Evolutionary conservation across 2,113 vertebrate genomes (phyloP), one percentile per base, ranked within the genome.

Genomic region (Nibea coibor): DNA sequence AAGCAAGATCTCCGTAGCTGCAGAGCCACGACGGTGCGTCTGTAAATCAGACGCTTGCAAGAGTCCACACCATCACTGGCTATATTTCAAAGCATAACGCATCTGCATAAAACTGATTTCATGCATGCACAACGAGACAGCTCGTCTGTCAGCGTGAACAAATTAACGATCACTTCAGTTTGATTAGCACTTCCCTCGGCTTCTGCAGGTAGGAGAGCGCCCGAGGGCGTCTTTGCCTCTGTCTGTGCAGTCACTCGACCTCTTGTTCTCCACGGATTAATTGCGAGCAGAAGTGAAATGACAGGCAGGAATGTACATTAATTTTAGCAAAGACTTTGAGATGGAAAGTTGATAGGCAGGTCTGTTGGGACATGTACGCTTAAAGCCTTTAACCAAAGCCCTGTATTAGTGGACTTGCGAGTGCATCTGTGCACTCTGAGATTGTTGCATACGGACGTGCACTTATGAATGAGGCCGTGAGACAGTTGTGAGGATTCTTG

Each of bases 261-360:
- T 48, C 26, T n/a, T 24, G 2, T 45, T 72, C 72, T 35, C 57
- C 11, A 1, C 43, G 43, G 28, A 81, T 69, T 75, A 26, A 87
- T 80, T 57, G 11, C 20, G 10, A 65, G 58, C 80, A 24, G 7
- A 81, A 59, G 47, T 39, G 68, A 78, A 87, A 72, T 84, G 88
- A 88, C 87, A 80, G 72, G 53, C 81, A 81, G 86, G 86, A 87
- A 88, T 89, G 77, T 71, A 28, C 45, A 73, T 83, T 67, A 73
- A 80, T 56, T 57, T 39, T 39, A 20, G 43, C 69, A 56, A 45
- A 69, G 45, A 35, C 69, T 54, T 24, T 15, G 22, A 66, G 75
- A 63, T 61, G 50, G 57, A 64, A 45, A 35, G 39, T 16, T 64
- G 71, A 87, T 61, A 14, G n/a, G 58, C 24, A 75, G 68, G 35